These are phyloP conservation scores for Zalophus californianus DNA, from an alignment of 2,797 vertebrate genomes.

Conservation along the genomic window DNA sequence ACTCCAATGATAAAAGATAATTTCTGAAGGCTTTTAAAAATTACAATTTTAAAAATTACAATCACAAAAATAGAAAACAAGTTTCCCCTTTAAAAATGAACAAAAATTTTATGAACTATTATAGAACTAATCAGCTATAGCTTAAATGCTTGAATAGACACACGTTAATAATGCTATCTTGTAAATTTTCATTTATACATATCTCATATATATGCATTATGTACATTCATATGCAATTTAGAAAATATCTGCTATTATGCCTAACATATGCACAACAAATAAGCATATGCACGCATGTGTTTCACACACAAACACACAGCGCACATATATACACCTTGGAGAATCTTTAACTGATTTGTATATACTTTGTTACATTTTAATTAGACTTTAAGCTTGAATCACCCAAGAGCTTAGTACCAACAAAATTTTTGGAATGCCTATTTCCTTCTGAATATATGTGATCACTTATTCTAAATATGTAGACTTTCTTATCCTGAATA, in stretches of 20 bases:
- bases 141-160: not conserved
- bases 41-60: not conserved
- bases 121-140: not conserved
- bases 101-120: not conserved
- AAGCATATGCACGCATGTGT: not conserved
- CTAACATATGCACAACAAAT: not conserved
- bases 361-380: not conserved
- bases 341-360: not conserved
- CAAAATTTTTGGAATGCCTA: not conserved
- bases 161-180: not conserved
- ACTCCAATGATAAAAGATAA: not conserved
- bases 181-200: not conserved
- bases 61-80: not conserved
- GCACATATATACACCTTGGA: not conserved
- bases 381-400: not conserved
- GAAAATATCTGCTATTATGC: not conserved
- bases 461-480: not conserved
- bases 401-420: not conserved
- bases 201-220: not conserved
- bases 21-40: not conserved
- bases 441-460: not conserved
- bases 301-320: not conserved
- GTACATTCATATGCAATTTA: not conserved
- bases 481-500: not conserved
- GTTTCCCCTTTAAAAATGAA: slow-evolving; percentile 25